Percentiles rank a stretch among this genome's conserved stretches.
phyloP scores from a whole-genome alignment of 2,888 invertebrate genomes.

The Brachylomia viminalis region DNA sequence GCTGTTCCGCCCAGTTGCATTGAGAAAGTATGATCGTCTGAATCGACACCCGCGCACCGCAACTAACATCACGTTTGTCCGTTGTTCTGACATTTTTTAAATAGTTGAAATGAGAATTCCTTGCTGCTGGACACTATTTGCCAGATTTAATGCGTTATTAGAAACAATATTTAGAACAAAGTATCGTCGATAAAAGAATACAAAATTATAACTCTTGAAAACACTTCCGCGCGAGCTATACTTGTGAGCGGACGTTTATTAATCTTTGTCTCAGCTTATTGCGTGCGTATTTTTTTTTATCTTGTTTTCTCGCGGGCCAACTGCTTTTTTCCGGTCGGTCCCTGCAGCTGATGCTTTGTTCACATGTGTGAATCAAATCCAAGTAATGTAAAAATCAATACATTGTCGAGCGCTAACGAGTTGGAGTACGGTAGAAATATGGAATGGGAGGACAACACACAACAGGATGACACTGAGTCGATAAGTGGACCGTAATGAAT shows the following conservation, averaged over 20 bases:
- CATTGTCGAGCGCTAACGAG: no score
- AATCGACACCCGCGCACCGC: slow-evolving; percentile 22
- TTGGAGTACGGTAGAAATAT: background rate
- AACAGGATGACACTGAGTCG: no score
- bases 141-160: background rate
- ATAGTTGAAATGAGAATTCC: background rate
- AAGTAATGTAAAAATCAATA: no score
- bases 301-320: no score
- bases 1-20: slow-evolving; percentile 23
- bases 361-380: no score
- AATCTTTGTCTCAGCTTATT: no score
- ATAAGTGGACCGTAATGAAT: background rate
- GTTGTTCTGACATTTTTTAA: background rate
- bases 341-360: no score
- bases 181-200: background rate
- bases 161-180: background rate
- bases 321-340: no score
- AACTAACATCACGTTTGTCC: background rate
- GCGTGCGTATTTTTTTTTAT: no score
- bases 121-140: background rate
- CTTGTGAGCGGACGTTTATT: no score
- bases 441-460: background rate
- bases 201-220: background rate
- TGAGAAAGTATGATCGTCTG: slow-evolving; percentile 31
- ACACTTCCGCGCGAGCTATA: background rate